These are phyloP conservation scores for Netelia inedita DNA, from an alignment of 2,888 invertebrate genomes.

Conservation along the genomic window DNA sequence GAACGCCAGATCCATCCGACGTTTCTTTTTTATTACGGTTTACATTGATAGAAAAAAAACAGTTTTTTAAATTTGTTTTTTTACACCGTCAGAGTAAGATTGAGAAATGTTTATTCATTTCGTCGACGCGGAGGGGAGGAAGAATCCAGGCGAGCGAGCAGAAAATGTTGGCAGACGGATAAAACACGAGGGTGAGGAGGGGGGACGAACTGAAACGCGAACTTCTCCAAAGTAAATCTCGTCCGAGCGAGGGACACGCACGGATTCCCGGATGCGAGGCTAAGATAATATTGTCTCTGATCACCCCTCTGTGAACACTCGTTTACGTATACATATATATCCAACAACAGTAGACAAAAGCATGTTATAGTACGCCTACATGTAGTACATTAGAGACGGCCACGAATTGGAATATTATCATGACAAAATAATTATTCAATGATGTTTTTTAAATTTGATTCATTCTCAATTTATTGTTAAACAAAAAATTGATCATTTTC, in stretches of 20 bases:
- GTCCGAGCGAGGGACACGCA: slow-evolving; percentile 43
- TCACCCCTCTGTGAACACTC: slow-evolving; percentile 39
- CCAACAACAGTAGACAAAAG: slow-evolving; percentile 9
- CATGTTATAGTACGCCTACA: background rate
- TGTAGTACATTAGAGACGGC: background rate
- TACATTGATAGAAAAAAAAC: slow-evolving; percentile 24
- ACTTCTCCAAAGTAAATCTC: slow-evolving; percentile 67
- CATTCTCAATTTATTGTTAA: too few species aligned
- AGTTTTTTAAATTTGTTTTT: slow-evolving; percentile 17
- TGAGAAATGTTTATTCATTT: slow-evolving; percentile 60
- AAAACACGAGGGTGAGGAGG: slow-evolving; percentile 43
- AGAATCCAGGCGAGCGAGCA: slow-evolving; percentile 12
- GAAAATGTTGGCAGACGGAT: slow-evolving; percentile 61
- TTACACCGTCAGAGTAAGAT: slow-evolving; percentile 3
- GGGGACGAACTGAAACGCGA: slow-evolving; percentile 63
- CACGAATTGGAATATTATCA: background rate
- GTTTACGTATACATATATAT: slow-evolving; percentile 7
- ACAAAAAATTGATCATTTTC: too few species aligned
- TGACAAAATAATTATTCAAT: background rate
- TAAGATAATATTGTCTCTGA: slow-evolving; percentile 70
- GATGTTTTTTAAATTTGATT: too few species aligned
- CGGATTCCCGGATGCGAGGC: slow-evolving; percentile 64
- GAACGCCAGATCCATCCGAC: background rate
- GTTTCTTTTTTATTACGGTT: slow-evolving; percentile 11
- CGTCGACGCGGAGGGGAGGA: slow-evolving; percentile 34